Evolutionary conservation across 2,113 vertebrate genomes (phyloP).

Genomic region (Chrysochloris asiatica): DNA sequence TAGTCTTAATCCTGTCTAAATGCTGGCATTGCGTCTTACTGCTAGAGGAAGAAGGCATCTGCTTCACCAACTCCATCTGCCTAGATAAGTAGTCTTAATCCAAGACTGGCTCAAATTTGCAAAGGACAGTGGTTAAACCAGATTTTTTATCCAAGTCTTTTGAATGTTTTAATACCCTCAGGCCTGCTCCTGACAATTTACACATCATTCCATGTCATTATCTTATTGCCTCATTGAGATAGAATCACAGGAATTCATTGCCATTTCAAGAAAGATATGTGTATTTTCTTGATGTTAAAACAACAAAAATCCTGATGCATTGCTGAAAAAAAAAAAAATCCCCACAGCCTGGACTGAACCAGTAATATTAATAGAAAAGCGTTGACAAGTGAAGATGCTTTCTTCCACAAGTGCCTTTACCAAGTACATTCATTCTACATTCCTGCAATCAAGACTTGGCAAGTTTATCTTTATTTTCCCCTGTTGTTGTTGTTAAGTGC

Average conservation of each 20-base stretch:
- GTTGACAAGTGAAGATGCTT: conserved; percentile 13
- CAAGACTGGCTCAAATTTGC: not conserved
- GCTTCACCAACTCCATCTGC: not conserved
- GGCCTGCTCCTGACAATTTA: not conserved
- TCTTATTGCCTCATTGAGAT: not conserved
- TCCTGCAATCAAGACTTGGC: conserved; percentile 42
- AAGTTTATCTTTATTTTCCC: conserved; percentile 41
- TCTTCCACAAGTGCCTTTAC: conserved; percentile 1
- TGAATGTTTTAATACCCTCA: not conserved
- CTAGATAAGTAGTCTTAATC: not conserved
- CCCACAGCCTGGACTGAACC: not conserved
- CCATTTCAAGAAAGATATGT: not conserved
- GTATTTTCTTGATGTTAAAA: conserved; percentile 20
- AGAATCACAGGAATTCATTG: not conserved
- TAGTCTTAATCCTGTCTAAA: not conserved
- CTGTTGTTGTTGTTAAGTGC: too few relatives aligned
- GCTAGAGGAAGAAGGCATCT: not conserved
- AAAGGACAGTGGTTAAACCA: not conserved
- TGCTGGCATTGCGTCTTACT: not conserved
- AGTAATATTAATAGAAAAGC: conserved; percentile 5
- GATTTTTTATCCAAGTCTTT: not conserved
- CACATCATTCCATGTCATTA: not conserved
- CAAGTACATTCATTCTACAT: conserved; percentile 38
- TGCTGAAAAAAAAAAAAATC: too few relatives aligned
- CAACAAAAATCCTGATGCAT: too few relatives aligned